Conservation (phyloP, 2,888 invertebrate species). For the Tenthredo notha region DNA sequence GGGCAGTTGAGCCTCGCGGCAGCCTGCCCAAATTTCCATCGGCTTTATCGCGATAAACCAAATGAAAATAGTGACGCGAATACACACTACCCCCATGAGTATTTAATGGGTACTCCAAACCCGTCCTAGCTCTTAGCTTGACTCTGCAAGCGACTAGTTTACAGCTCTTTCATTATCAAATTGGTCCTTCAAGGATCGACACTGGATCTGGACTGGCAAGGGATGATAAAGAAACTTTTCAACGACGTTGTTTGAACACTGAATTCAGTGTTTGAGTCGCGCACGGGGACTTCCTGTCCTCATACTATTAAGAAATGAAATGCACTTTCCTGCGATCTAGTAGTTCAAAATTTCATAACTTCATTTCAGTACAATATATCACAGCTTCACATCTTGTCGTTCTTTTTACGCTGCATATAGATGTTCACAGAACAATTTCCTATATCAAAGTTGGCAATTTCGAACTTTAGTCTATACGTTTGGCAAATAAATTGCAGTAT, state of each 20-base stretch:
- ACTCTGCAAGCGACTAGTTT: not conserved
- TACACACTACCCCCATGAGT: slow-evolving; percentile 52
- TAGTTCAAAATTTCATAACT: not conserved
- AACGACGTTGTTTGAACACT: slow-evolving; percentile 7
- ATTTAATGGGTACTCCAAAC: slow-evolving; percentile 12
- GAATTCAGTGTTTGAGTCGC: slow-evolving; percentile 15
- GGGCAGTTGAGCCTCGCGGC: slow-evolving; percentile 69
- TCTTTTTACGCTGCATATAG: not conserved
- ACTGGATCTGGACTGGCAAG: not conserved
- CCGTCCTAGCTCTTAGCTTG: not conserved
- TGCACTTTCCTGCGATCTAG: not conserved
- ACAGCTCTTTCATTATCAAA: slow-evolving; percentile 6
- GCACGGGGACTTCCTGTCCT: slow-evolving; percentile 29
- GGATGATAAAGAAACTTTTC: not conserved
- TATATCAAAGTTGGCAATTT: not conserved
- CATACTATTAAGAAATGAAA: not conserved
- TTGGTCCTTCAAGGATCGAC: not conserved
- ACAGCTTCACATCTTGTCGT: slow-evolving; percentile 14
- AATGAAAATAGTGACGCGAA: slow-evolving; percentile 34
- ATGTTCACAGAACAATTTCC: not conserved
- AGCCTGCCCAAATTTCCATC: slow-evolving; percentile 57
- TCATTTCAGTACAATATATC: not conserved
- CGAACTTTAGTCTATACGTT: not conserved
- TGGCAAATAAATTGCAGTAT: not conserved
- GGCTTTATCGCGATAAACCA: slow-evolving; percentile 20